A percentile compares a stretch with the other conserved stretches of the same genome.
These are phyloP conservation scores for Kryptolebias ocellatus DNA, from an alignment of 2,797 vertebrate genomes.

Conservation along the genomic window DNA sequence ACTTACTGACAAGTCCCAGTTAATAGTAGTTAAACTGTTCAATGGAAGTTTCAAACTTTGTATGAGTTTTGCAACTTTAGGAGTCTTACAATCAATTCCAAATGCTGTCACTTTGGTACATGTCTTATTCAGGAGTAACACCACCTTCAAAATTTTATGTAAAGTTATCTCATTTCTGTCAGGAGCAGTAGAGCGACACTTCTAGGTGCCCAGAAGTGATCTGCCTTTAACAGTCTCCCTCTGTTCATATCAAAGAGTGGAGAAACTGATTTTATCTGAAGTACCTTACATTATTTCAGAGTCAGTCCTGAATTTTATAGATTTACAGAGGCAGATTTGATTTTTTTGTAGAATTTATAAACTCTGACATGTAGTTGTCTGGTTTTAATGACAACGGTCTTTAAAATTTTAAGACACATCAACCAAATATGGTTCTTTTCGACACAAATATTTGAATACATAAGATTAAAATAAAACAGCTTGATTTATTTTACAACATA, in stretches of 20 bases:
- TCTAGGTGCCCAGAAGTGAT: conserved; percentile 24
- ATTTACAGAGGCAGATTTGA: too few species aligned
- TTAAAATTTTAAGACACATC: too few species aligned
- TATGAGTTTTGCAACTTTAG: neutral
- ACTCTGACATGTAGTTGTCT: too few species aligned
- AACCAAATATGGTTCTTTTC: too few species aligned
- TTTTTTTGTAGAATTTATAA: too few species aligned
- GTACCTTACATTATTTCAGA: neutral
- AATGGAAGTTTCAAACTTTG: neutral
- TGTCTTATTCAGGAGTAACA: conserved; percentile 38
- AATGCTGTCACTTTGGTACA: conserved; percentile 9
- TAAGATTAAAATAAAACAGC: neutral
- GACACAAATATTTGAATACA: too few species aligned
- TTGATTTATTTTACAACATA: conserved; percentile 4
- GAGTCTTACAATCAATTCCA: neutral
- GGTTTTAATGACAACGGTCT: too few species aligned
- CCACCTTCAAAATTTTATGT: conserved; percentile 13
- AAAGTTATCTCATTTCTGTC: conserved; percentile 25
- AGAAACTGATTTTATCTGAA: conserved; percentile 30
- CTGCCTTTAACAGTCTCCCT: conserved; percentile 32
- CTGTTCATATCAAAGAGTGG: conserved; percentile 49
- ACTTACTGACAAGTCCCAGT: neutral
- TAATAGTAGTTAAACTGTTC: neutral
- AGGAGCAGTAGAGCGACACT: conserved; percentile 34
- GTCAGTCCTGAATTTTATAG: too few species aligned